Base-by-base conservation (phyloP, 2,113 vertebrate genomes). In the Zingel zingel region DNA sequence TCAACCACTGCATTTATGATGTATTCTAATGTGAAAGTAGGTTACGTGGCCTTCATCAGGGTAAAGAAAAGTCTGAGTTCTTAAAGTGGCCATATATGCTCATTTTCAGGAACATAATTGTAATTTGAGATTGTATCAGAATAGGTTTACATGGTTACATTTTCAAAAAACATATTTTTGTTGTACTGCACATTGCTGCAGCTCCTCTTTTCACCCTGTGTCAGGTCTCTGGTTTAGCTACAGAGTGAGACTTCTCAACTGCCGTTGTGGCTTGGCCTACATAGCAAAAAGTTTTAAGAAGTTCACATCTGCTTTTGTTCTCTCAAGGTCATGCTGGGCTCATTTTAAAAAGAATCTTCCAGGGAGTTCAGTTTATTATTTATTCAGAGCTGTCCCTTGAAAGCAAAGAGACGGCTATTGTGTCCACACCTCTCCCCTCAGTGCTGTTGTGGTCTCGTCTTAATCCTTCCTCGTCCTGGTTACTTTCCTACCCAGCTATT, bases 1-100 rank as follows among this genome's bases (percentile, higher is more conserved):
- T 54, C 19, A 70, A 25, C 48, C n/a, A 43, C 65, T 64, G 19
- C 66, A 63, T 85, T 62, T 62, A 30, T 53, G 61, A 83, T 84
- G 77, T 54, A 36, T 77, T 78, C 67, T 25, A 62, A 57, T 75
- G n/a, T 30, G 70, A 6, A 78, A 56, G 23, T 30, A 21, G 48
- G n/a, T 27, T 67, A 43, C 39, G 23, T 61, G 18, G 16, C 5
- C 65, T 57, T 79, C 0, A 57, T 69, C 53, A 12, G 58, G 51
- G 43, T 54, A 19, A 74, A 8, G 19, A 33, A 79, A 62, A 36
- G 54, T 51, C 21, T 12, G 33, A 14, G 23, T 51, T 30, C 36
- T 75, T 27, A 27, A 27, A 27, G 27, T 27, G 27, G 27, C 27
- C 27, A 27, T 27, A 27, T 27, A 27, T 27, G 27, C 27, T 27